Evolutionary conservation across 2,797 vertebrate species (phyloP).

Genomic region (Spea hammondii): DNA sequence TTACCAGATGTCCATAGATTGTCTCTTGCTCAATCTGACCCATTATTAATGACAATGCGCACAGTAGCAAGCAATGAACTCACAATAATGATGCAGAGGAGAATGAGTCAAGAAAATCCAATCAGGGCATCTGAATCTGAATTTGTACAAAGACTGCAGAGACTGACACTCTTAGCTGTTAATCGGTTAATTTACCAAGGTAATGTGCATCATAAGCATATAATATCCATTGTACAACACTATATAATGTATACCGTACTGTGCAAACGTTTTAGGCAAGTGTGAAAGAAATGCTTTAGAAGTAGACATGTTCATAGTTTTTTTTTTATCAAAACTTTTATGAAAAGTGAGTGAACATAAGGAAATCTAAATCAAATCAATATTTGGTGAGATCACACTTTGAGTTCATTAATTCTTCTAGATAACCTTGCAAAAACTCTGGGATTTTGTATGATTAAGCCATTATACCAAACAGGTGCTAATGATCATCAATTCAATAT

Average conservation of each 20-base stretch:
- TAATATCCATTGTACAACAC: too few species aligned
- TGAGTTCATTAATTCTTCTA: too few species aligned
- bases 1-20: constrained; percentile 78
- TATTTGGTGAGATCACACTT: too few species aligned
- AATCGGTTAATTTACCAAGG: constrained; percentile 93
- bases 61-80: constrained; percentile 92
- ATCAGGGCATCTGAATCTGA: constrained; percentile 85
- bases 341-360: background rate
- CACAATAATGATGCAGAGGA: constrained; percentile 88
- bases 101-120: constrained; percentile 94
- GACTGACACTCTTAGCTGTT: constrained; percentile 84
- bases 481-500: too few species aligned
- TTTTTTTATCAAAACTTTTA: background rate
- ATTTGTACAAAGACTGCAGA: constrained; percentile 88
- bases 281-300: too few species aligned
- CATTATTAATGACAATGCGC: constrained; percentile 88
- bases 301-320: too few species aligned
- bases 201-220: constrained; percentile 53
- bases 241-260: background rate
- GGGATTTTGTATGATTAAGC: too few species aligned
- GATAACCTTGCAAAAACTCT: too few species aligned
- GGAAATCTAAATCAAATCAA: too few species aligned
- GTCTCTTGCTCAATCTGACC: constrained; percentile 84
- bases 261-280: too few species aligned
- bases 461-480: too few species aligned